These are phyloP conservation scores for Lepidurus apus DNA, from an alignment of 1,140 invertebrate genomes.

Conservation along the genomic window DNA sequence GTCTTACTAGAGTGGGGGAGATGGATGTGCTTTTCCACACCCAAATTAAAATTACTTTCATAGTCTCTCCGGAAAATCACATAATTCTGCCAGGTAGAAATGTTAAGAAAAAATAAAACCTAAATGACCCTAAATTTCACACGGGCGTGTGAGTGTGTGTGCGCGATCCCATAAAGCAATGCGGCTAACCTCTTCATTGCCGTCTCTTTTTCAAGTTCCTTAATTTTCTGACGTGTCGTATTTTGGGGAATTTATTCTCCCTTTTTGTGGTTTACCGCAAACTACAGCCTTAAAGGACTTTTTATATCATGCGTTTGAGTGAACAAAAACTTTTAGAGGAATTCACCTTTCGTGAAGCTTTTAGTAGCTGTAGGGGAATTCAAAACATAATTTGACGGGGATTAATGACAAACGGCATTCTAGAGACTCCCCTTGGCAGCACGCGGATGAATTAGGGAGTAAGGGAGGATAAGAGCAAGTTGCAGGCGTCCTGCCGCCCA, in stretches of 20 bases:
- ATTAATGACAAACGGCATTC: neutral
- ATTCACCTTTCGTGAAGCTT: neutral
- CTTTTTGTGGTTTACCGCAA: neutral
- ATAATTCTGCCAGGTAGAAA: neutral
- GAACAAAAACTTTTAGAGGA: neutral
- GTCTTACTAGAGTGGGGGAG: neutral
- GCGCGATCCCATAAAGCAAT: neutral
- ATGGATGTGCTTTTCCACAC: neutral
- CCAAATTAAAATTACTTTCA: neutral
- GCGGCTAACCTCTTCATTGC: neutral
- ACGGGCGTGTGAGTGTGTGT: neutral
- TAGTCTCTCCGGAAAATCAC: neutral
- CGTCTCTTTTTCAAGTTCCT: too few species aligned
- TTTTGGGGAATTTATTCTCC: neutral
- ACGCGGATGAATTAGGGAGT: neutral
- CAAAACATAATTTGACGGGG: neutral
- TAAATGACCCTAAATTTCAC: neutral
- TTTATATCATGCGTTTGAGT: neutral
- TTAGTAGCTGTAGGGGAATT: neutral
- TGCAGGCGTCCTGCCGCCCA: neutral
- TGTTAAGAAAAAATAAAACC: too few species aligned
- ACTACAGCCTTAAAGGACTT: neutral
- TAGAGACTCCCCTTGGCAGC: neutral
- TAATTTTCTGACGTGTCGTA: neutral
- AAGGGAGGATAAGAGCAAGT: neutral